phyloP scores from a whole-genome alignment of 1,140 invertebrate genomes.

The Papilio aristodemus region DNA sequence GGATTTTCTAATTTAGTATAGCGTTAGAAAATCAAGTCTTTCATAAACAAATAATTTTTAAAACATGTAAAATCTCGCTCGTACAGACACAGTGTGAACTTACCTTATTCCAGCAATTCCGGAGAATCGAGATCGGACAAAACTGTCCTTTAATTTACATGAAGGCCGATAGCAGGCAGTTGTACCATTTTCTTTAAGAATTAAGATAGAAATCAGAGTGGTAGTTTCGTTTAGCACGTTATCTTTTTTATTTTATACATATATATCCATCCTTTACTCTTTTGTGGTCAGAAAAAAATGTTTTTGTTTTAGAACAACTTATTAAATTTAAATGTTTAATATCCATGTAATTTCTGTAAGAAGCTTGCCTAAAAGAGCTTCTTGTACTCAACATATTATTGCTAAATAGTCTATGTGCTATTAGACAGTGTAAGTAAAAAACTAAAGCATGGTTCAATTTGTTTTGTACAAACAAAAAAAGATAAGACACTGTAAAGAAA shows the following conservation, averaged over 20 bases:
- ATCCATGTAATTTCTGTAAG: too few relatives aligned
- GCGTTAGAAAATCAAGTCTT: not conserved
- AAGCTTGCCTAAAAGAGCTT: too few relatives aligned
- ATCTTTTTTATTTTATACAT: not conserved
- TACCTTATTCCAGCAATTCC: not conserved
- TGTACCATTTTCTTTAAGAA: constrained; percentile 20
- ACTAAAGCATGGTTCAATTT: not conserved
- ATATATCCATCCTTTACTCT: not conserved
- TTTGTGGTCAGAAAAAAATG: too few relatives aligned
- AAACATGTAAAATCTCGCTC: not conserved
- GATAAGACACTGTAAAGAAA: constrained; percentile 6
- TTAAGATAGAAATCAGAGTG: constrained; percentile 5
- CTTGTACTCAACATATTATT: too few relatives aligned
- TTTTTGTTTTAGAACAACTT: too few relatives aligned
- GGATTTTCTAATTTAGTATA: too few relatives aligned
- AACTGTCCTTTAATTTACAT: constrained; percentile 24
- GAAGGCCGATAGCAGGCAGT: constrained; percentile 4
- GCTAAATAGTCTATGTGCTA: not conserved
- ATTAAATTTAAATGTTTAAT: too few relatives aligned
- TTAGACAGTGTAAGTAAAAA: not conserved
- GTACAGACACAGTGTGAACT: not conserved
- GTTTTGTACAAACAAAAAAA: not conserved
- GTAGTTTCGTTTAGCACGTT: constrained; percentile 1
- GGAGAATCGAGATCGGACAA: constrained; percentile 6
- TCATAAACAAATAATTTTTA: not conserved